Evolutionary conservation across 2,888 invertebrate genomes (phyloP).

Genomic region (Rugalucina vietnamica): DNA sequence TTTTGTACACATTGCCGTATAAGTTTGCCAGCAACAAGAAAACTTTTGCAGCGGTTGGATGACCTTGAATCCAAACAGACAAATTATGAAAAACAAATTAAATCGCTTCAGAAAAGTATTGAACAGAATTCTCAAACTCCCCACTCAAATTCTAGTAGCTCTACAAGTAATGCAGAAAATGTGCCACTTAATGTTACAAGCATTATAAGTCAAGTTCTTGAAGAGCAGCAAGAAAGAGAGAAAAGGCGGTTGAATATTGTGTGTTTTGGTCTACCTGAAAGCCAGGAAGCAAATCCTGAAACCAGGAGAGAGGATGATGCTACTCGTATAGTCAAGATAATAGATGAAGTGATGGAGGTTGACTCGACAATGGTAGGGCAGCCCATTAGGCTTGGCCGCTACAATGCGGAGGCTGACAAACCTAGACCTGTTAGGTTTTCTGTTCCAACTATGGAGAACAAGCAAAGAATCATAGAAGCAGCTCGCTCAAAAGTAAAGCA

Average conservation of each 20-base stretch:
- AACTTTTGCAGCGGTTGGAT: neutral
- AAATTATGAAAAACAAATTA: neutral
- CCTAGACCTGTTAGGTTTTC: neutral
- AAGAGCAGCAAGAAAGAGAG: neutral
- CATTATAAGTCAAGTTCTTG: neutral
- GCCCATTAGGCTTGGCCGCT: too few species aligned
- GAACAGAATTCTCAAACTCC: neutral
- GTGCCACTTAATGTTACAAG: too few species aligned
- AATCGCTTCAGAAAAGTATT: neutral
- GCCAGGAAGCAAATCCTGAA: neutral
- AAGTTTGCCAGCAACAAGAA: neutral
- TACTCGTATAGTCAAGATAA: too few species aligned
- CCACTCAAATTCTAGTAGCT: neutral
- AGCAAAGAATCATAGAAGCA: neutral
- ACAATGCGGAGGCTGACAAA: neutral
- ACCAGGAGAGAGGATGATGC: too few species aligned
- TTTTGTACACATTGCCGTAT: neutral
- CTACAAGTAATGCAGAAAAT: neutral
- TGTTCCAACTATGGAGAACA: neutral
- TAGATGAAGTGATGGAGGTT: neutral
- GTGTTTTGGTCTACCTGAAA: neutral
- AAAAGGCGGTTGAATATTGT: neutral
- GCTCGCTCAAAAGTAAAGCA: neutral
- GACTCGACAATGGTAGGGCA: neutral
- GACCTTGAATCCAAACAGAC: neutral